phyloP scores from a whole-genome alignment of 2,888 invertebrate species.

The Zaprionus obscuricornis region DNA sequence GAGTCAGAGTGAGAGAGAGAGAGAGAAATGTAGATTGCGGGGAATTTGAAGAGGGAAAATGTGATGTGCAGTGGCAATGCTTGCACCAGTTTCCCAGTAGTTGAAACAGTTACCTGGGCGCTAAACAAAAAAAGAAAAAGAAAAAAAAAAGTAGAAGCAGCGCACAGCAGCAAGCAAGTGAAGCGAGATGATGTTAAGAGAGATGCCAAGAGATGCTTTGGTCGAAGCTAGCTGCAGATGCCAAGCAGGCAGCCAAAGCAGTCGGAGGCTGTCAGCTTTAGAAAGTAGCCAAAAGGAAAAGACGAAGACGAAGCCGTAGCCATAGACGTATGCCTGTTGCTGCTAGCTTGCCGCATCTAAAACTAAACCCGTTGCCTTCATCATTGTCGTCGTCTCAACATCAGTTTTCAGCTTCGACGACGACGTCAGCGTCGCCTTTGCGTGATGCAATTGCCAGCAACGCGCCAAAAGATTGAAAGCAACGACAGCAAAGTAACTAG shows the following conservation, averaged over 20 bases:
- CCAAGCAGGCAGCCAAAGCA: constrained; percentile 10
- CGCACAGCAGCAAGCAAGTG: constrained; percentile 45
- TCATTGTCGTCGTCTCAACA: background rate
- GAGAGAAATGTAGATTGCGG: no score
- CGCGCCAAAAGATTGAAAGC: constrained; percentile 77
- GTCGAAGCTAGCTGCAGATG: no score
- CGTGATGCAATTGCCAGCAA: constrained; percentile 75
- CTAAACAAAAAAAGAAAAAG: constrained; percentile 51
- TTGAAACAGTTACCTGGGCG: constrained; percentile 72
- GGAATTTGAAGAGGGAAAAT: no score
- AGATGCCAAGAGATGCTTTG: constrained; percentile 31
- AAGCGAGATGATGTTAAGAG: constrained; percentile 15
- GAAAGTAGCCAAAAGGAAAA: constrained; percentile 64
- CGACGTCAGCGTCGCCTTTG: constrained; percentile 56
- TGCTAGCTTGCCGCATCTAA: constrained; percentile 28
- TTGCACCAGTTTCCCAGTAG: constrained; percentile 74
- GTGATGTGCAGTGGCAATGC: constrained; percentile 32
- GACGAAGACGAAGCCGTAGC: constrained; percentile 26
- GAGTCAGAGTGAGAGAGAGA: background rate
- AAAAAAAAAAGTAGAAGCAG: constrained; percentile 31
- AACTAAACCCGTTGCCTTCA: constrained; percentile 65
- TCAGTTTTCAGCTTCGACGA: constrained; percentile 4
- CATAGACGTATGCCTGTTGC: constrained; percentile 34
- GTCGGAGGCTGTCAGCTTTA: constrained; percentile 49
- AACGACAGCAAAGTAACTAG: constrained; percentile 76